Evolutionary conservation across 2,888 invertebrate genomes (phyloP).

Genomic region (Dendrolimus pini): DNA sequence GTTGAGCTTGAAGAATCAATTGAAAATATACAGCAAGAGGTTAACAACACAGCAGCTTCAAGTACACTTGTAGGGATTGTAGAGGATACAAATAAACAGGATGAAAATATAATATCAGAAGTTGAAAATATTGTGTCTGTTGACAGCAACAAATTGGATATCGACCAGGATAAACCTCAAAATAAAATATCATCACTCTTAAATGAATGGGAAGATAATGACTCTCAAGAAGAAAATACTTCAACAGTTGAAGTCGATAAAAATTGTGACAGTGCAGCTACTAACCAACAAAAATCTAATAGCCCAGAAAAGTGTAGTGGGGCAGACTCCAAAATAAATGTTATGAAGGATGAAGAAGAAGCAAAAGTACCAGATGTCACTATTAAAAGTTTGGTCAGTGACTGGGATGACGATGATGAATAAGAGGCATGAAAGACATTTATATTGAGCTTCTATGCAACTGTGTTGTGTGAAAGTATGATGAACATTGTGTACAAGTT

Average conservation of each 20-base stretch:
- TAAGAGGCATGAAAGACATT: slow-evolving; percentile 17
- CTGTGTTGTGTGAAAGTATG: too few relatives aligned
- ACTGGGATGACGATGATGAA: slow-evolving; percentile 70
- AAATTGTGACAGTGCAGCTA: slow-evolving; percentile 9
- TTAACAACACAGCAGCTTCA: slow-evolving; percentile 32
- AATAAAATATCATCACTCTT: slow-evolving; percentile 59
- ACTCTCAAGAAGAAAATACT: slow-evolving; percentile 46
- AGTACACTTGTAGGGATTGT: background rate
- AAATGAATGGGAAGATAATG: slow-evolving; percentile 73
- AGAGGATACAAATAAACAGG: slow-evolving; percentile 8
- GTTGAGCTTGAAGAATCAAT: slow-evolving; percentile 57
- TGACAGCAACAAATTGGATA: slow-evolving; percentile 13
- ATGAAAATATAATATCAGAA: slow-evolving; percentile 20
- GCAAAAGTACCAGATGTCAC: slow-evolving; percentile 30
- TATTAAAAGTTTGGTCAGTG: slow-evolving; percentile 66
- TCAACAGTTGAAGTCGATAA: slow-evolving; percentile 7
- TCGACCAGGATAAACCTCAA: slow-evolving; percentile 19
- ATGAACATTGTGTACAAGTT: too few relatives aligned
- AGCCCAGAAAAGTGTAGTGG: background rate
- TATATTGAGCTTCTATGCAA: background rate
- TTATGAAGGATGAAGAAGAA: background rate
- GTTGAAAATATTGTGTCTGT: slow-evolving; percentile 11
- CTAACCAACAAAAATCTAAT: slow-evolving; percentile 6
- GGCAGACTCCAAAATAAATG: background rate
- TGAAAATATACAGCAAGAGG: slow-evolving; percentile 66